These are phyloP conservation scores for Ganaspis sp. DNA, from an alignment of 1,140 invertebrate species.

Conservation along the genomic window DNA sequence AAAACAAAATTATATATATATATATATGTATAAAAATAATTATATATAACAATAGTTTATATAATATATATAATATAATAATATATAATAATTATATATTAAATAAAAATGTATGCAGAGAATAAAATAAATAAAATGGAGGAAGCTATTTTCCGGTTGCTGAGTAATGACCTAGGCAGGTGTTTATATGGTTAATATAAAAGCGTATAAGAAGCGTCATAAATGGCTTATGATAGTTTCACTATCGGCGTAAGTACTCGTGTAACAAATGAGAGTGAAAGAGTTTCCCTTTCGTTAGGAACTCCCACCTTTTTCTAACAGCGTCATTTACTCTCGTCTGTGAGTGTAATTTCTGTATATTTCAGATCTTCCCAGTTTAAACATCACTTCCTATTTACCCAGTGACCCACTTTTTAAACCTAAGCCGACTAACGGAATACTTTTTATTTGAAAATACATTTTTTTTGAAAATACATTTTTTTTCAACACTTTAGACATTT, in stretches of 20 bases:
- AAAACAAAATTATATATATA: no score
- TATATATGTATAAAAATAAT: no score
- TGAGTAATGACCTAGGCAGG: neutral
- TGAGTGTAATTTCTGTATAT: conserved; percentile 1
- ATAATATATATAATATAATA: no score
- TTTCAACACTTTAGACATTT: no score
- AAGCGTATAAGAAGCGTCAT: neutral
- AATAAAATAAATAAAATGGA: neutral
- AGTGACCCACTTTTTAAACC: conserved; percentile 45
- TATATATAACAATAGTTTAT: no score
- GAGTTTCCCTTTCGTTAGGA: conserved; percentile 68
- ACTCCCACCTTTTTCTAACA: conserved; percentile 46
- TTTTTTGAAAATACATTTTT: no score
- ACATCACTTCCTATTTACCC: conserved; percentile 46
- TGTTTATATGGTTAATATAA: neutral
- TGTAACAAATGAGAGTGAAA: conserved; percentile 65
- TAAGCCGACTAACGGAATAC: neutral
- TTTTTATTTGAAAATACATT: neutral
- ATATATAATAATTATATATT: no score
- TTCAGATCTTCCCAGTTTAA: conserved; percentile 22
- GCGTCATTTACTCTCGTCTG: conserved; percentile 6
- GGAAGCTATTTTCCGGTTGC: neutral
- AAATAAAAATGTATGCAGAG: no score
- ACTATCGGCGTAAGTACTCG: conserved; percentile 42
- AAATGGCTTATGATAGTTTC: conserved; percentile 8